Evolutionary conservation across 2,888 invertebrate species (phyloP).

Genomic region (Xestia ashworthii): DNA sequence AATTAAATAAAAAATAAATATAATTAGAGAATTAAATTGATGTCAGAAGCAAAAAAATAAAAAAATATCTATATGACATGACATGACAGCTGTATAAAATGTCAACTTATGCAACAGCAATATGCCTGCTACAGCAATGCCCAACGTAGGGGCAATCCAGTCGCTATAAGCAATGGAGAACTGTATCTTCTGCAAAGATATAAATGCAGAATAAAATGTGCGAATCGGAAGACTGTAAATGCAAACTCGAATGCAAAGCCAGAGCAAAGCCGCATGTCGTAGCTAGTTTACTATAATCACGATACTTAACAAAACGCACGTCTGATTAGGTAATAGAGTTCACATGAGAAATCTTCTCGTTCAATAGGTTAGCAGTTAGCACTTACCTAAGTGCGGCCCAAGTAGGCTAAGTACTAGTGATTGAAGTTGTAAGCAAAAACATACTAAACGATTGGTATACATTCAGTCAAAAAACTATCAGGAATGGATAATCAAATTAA

Average conservation of each 20-base stretch:
- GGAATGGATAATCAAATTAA: too few relatives aligned
- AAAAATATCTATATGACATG: too few relatives aligned
- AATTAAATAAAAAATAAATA: too few relatives aligned
- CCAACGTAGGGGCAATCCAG: too few relatives aligned
- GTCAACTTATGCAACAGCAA: too few relatives aligned
- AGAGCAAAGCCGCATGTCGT: neutral
- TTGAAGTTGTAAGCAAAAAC: constrained; percentile 8
- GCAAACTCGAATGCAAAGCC: neutral
- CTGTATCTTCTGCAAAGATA: neutral
- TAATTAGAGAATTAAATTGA: too few relatives aligned
- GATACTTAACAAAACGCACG: constrained; percentile 28
- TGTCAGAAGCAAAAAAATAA: too few relatives aligned
- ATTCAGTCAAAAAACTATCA: too few relatives aligned
- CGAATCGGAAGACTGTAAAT: neutral
- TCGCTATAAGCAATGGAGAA: too few relatives aligned
- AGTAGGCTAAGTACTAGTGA: constrained; percentile 18
- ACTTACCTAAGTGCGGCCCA: constrained; percentile 9
- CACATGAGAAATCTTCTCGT: constrained; percentile 40
- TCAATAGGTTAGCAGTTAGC: constrained; percentile 36
- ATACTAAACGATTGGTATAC: constrained; percentile 1
- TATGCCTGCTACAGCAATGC: too few relatives aligned
- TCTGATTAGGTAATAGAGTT: constrained; percentile 53
- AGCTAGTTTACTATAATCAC: constrained; percentile 25
- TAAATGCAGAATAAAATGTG: neutral
- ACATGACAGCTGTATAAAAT: too few relatives aligned